Evolutionary conservation across 2,113 vertebrate species (phyloP).

Genomic region (Catharus minimus): DNA sequence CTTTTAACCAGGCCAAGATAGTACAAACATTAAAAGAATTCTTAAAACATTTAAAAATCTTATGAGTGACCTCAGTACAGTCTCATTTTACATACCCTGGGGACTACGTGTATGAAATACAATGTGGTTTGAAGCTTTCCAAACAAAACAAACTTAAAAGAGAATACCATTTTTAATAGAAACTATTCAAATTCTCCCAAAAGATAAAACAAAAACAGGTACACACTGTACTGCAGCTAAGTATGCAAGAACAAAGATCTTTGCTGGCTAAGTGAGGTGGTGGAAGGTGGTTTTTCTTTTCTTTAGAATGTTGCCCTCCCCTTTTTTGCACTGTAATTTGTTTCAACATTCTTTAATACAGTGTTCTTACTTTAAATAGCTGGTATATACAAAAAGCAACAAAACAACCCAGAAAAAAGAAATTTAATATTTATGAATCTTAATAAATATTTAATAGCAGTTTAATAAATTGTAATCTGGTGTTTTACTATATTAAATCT

Average conservation of each 20-base stretch:
- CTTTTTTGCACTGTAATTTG: neutral
- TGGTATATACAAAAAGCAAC: neutral
- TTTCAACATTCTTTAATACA: neutral
- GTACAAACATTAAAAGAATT: slow-evolving; percentile 73
- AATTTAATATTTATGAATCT: too few species aligned
- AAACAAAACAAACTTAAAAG: slow-evolving; percentile 75
- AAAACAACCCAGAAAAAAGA: neutral
- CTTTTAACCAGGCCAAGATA: slow-evolving; percentile 69
- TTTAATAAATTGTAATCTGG: neutral
- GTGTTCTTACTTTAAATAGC: neutral
- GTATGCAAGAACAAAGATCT: slow-evolving; percentile 16
- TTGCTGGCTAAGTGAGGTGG: neutral
- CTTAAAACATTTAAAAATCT: slow-evolving; percentile 69
- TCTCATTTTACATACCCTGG: slow-evolving; percentile 67
- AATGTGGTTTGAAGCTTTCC: slow-evolving; percentile 71
- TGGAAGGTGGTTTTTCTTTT: neutral
- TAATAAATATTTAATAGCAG: too few species aligned
- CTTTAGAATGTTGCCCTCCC: neutral
- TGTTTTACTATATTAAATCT: neutral
- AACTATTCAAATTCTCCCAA: slow-evolving; percentile 52
- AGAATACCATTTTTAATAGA: slow-evolving; percentile 67
- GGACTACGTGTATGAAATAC: slow-evolving; percentile 68
- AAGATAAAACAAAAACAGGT: slow-evolving; percentile 61
- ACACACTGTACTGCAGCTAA: neutral
- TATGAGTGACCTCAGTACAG: slow-evolving; percentile 71